Evolutionary conservation across 2,113 vertebrate genomes (phyloP), one percentile per base, ranked within the genome.

Genomic region (Pithys albifrons): DNA sequence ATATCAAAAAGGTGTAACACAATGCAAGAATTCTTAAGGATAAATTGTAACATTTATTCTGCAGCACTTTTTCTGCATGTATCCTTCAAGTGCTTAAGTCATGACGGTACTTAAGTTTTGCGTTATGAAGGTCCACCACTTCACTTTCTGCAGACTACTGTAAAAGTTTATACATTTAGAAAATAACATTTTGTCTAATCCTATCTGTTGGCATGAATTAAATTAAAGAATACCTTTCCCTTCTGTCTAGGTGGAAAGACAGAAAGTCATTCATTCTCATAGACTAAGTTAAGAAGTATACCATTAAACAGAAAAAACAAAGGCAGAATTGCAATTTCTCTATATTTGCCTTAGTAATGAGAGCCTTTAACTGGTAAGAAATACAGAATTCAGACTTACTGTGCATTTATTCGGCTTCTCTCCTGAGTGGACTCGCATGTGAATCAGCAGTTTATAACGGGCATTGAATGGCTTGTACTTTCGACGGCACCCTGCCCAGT

Each of bases 371-470:
- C 0, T 29, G 9, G 5, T 74, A 78, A 78, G 9, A 80, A 31
- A 88, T 54, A 61, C 9, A 54, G 35, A 67, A 75, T 19, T 94
- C 55, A 80, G 88, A 98, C 98, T 97, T 97, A 99, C 99, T 97
- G 98, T 99, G 97, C 99, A 99, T 95, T 99, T 99, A 98, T 99
- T 99, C 13, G 99, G 99, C 97, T 99, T 99, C 98, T 99, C 99
- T 92, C 99, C 99, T 6, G 99, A 99, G 95, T 99, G 99, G 89
- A 99, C 98, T 97, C 99, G 98, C 99, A 99, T 99, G 97, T 99
- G 99, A 97, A 99, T 99, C 35, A 99, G 98, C 91, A 99, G 98
- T 96, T 99, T 99, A 96, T 99, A 99, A 77, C 99, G 98, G 52
- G 99, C 99, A 39, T 99, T 99, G 97, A 99, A 99, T 10, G 99